A percentile compares a stretch with the other conserved stretches of the same genome.
These are phyloP conservation scores for Epizoanthus rinbou DNA, from an alignment of 92 coral and sea anemone genomes.

Conservation along the genomic window DNA sequence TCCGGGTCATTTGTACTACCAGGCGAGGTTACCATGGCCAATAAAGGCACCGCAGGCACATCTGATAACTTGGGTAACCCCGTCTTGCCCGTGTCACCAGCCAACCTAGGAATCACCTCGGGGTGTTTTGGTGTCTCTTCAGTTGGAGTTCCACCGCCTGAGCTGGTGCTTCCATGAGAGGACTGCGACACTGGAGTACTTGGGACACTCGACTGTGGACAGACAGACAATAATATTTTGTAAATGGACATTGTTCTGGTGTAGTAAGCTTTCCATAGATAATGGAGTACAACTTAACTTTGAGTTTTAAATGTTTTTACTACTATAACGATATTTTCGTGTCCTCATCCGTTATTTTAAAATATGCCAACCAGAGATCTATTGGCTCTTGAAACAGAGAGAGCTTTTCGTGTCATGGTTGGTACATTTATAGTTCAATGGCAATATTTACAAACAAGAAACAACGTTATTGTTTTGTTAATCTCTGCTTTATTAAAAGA, in stretches of 20 bases:
- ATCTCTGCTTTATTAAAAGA: too few species aligned
- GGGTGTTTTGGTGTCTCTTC: constrained; percentile 29
- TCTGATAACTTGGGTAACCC: not conserved
- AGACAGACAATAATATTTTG: not conserved
- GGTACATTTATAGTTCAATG: too few species aligned
- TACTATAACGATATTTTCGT: too few species aligned
- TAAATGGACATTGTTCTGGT: not conserved
- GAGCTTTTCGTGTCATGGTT: too few species aligned
- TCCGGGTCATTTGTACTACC: constrained; percentile 19
- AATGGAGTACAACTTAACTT: too few species aligned
- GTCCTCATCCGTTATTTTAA: too few species aligned
- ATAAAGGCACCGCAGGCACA: not conserved
- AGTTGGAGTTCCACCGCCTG: constrained; percentile 34
- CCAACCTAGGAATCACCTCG: not conserved
- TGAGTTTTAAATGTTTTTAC: too few species aligned
- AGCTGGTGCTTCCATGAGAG: constrained; percentile 33
- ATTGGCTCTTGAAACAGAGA: too few species aligned
- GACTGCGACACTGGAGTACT: constrained; percentile 36
- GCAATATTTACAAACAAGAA: too few species aligned
- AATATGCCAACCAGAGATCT: too few species aligned
- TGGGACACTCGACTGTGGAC: constrained; percentile 20
- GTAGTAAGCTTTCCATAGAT: not conserved
- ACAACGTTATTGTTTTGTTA: too few species aligned
- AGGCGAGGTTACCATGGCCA: constrained; percentile 16
- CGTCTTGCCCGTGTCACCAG: not conserved